A percentile compares a stretch with the other conserved stretches of the same genome.
These are phyloP conservation scores for Blastobasis adustella DNA, from an alignment of 2,888 invertebrate genomes.

Conservation along the genomic window DNA sequence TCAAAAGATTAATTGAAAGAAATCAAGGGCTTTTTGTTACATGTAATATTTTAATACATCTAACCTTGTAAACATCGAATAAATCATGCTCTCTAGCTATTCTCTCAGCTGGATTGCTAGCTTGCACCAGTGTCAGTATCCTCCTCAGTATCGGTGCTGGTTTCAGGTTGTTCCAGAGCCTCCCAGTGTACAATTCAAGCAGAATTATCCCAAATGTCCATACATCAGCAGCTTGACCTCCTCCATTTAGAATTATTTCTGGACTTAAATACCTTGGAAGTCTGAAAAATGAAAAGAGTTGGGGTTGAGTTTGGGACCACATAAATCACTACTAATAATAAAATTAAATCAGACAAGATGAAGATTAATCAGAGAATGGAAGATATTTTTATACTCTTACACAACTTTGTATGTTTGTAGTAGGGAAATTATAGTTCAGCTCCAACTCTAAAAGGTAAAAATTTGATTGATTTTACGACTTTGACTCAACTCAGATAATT, in stretches of 20 bases:
- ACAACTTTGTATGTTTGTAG: too few species aligned
- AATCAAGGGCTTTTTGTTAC: too few species aligned
- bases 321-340: too few species aligned
- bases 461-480: too few species aligned
- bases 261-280: constrained; percentile 87
- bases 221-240: constrained; percentile 88
- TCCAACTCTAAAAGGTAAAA: too few species aligned
- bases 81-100: constrained; percentile 87
- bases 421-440: too few species aligned
- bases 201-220: constrained; percentile 97
- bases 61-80: constrained; percentile 77
- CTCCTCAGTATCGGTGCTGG: constrained; percentile 84
- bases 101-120: constrained; percentile 71
- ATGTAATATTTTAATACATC: background rate
- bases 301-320: too few species aligned
- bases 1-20: too few species aligned
- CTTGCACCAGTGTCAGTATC: constrained; percentile 82
- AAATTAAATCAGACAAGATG: too few species aligned
- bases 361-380: too few species aligned
- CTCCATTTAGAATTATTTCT: constrained; percentile 82
- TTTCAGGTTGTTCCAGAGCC: constrained; percentile 84
- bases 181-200: constrained; percentile 83
- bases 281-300: constrained; percentile 50
- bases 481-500: too few species aligned
- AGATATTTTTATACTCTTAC: too few species aligned